phyloP scores from a whole-genome alignment of 2,888 invertebrate genomes.

The Tribolium freemani region DNA sequence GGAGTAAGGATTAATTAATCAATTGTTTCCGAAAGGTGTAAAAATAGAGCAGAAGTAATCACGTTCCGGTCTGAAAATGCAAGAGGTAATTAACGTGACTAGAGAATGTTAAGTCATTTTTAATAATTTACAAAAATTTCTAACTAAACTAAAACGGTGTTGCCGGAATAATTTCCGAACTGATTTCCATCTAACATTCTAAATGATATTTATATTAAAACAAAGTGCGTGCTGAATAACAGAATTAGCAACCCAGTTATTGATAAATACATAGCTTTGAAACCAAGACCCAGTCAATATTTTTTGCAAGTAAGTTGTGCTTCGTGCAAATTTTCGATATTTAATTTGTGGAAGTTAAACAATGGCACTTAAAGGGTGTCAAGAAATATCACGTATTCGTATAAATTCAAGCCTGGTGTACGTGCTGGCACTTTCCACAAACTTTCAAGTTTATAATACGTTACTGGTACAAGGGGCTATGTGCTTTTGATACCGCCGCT shows the following conservation, averaged over 20 bases:
- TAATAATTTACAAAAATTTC: conserved; percentile 20
- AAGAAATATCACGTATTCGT: conserved; percentile 52
- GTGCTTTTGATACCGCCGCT: conserved; percentile 32
- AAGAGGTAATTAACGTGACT: conserved; percentile 8
- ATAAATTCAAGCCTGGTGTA: conserved; percentile 48
- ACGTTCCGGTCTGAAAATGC: neutral
- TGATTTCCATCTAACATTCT: conserved; percentile 19
- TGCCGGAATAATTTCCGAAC: conserved; percentile 26
- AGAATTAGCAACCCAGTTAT: conserved; percentile 3
- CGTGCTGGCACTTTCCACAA: conserved; percentile 48
- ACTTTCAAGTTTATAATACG: conserved; percentile 49
- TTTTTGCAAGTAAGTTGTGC: no score
- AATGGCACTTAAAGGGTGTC: conserved; percentile 35
- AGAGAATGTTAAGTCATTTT: conserved; percentile 16
- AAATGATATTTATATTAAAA: conserved; percentile 27
- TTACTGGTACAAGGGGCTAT: conserved; percentile 43
- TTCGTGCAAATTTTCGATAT: conserved; percentile 35
- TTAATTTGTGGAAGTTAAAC: conserved; percentile 40
- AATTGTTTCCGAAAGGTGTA: conserved; percentile 7
- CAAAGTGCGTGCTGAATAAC: conserved; percentile 36
- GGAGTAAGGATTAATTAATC: conserved; percentile 4
- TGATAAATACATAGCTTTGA: no score
- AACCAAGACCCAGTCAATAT: neutral
- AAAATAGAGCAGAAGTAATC: conserved; percentile 1
- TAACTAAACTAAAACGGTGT: conserved; percentile 23